Evolutionary conservation across 1,140 invertebrate genomes (phyloP), one percentile per base, ranked within the genome.

Genomic region (Danaus melanippus): DNA sequence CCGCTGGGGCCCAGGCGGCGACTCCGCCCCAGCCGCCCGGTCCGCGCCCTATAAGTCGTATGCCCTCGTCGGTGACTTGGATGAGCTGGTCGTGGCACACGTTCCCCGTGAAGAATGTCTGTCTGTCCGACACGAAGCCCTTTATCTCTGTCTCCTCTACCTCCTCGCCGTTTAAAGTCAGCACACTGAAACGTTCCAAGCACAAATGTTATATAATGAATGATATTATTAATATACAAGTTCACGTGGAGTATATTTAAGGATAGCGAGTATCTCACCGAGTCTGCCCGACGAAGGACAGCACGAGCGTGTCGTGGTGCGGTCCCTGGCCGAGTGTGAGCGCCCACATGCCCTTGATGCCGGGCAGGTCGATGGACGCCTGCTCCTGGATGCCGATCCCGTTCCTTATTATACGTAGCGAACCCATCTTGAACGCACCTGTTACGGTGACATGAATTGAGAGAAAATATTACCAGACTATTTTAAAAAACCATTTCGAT

Each of bases 371-470:
- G 66, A 99, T 98, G 48, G 93, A 96, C 0, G 98, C 98, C 85
- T 98, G 95, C 83, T 99, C 98, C 77, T 98, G 96, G 51, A 99
- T 98, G 5, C 97, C 97, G 76, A 99, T 98, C 2, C 97, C 97
- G 88, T 98, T 98, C 59, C 97, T 91, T 50, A 99, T 99, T 48
- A 99, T 98, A 48, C 98, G 90, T 10, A 99, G 88, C 0, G 97
- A 98, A 0, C 98, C 98, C 88, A 99, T 98, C 86, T 99, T 98
- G 76, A 94, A 97, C n/a, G 94, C 94, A 43, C 96, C 93, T 89
- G 64, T 74, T 82, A 15, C 15, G 3, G 15, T 15, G 11, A 7
- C 12, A 32, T 32, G 21, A 32, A 32, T 32, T 32, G 7, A 32
- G 11, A 8, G 2, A 10, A 46, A 15, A 17, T 9, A 15, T 17